These are phyloP conservation scores for Scomber japonicus DNA, from an alignment of 2,113 vertebrate genomes.

Conservation along the genomic window DNA sequence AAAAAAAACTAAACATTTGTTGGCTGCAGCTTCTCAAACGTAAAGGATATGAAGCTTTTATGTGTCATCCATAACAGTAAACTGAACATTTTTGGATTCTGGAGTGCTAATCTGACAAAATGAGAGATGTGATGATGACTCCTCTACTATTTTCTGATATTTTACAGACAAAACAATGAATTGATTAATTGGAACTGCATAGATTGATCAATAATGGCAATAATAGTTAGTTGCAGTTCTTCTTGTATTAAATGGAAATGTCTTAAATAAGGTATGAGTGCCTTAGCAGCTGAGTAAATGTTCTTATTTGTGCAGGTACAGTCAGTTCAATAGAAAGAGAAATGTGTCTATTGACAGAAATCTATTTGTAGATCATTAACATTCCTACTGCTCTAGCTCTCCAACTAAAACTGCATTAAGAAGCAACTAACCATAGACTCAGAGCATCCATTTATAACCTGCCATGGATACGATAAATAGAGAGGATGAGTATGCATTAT, in stretches of 20 bases:
- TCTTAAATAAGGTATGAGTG: neutral
- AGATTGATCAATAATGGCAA: too few species aligned
- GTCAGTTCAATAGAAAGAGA: conserved; percentile 38
- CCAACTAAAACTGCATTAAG: conserved; percentile 58
- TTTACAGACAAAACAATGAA: neutral
- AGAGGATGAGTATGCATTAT: conserved; percentile 50
- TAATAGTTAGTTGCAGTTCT: too few species aligned
- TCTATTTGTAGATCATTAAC: conserved; percentile 20
- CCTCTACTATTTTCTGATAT: too few species aligned
- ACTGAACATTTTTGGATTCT: too few species aligned
- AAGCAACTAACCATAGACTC: neutral
- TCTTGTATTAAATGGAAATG: too few species aligned
- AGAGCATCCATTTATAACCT: conserved; percentile 36
- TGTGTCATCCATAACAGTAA: too few species aligned
- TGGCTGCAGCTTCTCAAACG: too few species aligned
- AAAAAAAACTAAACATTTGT: too few species aligned
- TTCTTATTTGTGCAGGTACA: conserved; percentile 18
- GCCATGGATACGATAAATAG: conserved; percentile 3
- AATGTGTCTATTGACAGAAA: neutral
- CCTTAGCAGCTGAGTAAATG: neutral
- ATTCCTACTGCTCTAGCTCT: neutral
- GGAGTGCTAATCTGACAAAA: too few species aligned
- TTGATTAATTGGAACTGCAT: too few species aligned
- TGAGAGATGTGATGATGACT: too few species aligned
- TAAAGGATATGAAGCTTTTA: too few species aligned